Base-by-base conservation (phyloP, 1,140 invertebrate genomes). In the Apis florea region DNA sequence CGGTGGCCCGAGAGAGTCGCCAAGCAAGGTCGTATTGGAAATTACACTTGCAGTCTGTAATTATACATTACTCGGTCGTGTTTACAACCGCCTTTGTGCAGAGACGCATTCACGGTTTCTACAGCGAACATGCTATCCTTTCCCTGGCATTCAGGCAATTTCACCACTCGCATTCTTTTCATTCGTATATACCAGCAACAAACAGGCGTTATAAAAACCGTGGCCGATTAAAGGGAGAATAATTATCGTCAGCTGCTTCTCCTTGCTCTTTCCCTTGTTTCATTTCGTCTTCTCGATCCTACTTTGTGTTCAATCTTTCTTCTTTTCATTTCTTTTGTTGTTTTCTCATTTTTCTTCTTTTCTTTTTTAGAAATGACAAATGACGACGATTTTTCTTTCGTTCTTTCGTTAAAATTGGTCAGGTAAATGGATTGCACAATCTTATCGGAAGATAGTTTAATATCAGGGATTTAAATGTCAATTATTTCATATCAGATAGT, bases 11-110 rank as follows among this genome's bases (percentile, higher is more conserved):
- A 40, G 31, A 40, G 31, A 63, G 61, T 70, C 21, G 40, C 47
- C 24, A 40, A 19, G 71, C 70, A 74, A 80, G 78, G 78, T 54
- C 70, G 26, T 80, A 80, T 80, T 49, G 78, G 78, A 66, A 80
- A 80, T 74, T 80, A 80, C 61, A 66, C 40, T 72, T 56, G 51
- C 56, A 31, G 53, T n/a, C n/a, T 54, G 40, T 80, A 74, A 80
- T 80, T 80, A 80, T 56, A 66, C 70, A 56, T 74, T 54, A 74
- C 59, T 26, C 31, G 70, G n/a, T 61, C 51, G 78, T 80, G 78
- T 80, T 74, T 66, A 66, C 78, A 53, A 19, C n/a, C 61, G 31
- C 53, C 51, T 80, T 80, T 66, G 71, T 66, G 17, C 71, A 24
- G 17, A 49, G 8, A 66, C n/a, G 61, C 70, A 58, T 80, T 80